Percentiles rank a stretch among this genome's conserved stretches.
Evolutionary conservation across 2,113 vertebrate genomes (phyloP).

Genomic region (Myocastor coypus): DNA sequence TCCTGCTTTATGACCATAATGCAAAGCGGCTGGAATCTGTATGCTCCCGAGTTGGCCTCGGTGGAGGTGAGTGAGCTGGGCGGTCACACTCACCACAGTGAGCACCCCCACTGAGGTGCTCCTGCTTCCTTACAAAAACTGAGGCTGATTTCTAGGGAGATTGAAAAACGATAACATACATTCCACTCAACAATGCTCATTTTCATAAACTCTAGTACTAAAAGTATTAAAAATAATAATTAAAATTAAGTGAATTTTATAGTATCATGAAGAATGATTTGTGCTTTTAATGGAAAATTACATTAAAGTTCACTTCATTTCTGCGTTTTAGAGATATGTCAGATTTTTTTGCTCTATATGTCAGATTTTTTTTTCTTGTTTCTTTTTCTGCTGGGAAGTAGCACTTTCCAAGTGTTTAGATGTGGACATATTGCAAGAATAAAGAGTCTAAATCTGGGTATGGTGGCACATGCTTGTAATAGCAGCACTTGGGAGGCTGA

Average conservation of each 20-base stretch:
- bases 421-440: neutral
- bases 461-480: no score
- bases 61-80: neutral
- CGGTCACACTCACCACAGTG: neutral
- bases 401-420: neutral
- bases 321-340: neutral
- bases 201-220: neutral
- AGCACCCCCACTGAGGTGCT: neutral
- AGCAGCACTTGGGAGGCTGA: no score
- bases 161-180: neutral
- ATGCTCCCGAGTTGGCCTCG: neutral
- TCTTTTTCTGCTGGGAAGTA: neutral
- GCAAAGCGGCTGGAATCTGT: neutral
- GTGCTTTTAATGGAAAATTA: neutral
- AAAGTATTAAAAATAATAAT: neutral
- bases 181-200: neutral
- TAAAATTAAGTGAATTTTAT: neutral
- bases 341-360: no score
- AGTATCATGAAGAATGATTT: neutral
- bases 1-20: neutral
- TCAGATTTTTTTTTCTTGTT: neutral
- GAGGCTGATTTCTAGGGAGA: neutral
- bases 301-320: neutral
- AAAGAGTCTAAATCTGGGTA: neutral
- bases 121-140: neutral